phyloP scores from a whole-genome alignment of 2,113 vertebrate species.

The Crypturellus undulatus region DNA sequence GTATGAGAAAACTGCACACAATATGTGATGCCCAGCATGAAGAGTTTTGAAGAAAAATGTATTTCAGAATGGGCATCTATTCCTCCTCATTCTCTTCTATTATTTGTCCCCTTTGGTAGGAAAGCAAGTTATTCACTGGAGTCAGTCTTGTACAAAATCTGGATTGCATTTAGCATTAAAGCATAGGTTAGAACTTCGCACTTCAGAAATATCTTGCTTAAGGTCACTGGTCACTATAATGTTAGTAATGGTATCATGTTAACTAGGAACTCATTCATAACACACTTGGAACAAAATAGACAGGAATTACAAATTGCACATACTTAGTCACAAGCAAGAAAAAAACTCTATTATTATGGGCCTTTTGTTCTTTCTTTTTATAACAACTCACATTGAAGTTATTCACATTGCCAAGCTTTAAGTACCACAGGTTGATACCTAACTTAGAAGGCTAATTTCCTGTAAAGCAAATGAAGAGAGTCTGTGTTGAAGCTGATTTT shows the following conservation, averaged over 20 bases:
- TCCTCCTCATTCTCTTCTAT: background rate
- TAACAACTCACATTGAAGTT: background rate
- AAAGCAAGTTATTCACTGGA: background rate
- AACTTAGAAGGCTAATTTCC: background rate
- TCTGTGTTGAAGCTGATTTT: background rate
- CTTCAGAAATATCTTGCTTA: background rate
- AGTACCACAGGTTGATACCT: background rate
- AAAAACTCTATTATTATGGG: background rate
- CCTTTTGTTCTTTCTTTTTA: background rate
- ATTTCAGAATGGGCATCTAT: background rate
- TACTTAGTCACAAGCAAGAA: background rate
- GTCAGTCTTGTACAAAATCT: background rate
- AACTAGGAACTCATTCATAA: background rate
- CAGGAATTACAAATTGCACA: background rate
- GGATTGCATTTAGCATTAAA: conserved; percentile 13
- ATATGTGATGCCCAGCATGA: background rate
- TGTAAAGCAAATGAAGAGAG: background rate
- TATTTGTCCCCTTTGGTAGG: background rate
- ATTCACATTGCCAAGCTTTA: background rate
- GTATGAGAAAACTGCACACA: conserved; percentile 33
- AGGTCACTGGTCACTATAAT: background rate
- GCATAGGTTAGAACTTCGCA: background rate
- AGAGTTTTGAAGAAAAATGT: background rate
- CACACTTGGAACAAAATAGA: background rate
- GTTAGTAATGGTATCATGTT: background rate